Evolutionary conservation across 2,888 invertebrate species (phyloP).

Genomic region (Calameuta idolon): DNA sequence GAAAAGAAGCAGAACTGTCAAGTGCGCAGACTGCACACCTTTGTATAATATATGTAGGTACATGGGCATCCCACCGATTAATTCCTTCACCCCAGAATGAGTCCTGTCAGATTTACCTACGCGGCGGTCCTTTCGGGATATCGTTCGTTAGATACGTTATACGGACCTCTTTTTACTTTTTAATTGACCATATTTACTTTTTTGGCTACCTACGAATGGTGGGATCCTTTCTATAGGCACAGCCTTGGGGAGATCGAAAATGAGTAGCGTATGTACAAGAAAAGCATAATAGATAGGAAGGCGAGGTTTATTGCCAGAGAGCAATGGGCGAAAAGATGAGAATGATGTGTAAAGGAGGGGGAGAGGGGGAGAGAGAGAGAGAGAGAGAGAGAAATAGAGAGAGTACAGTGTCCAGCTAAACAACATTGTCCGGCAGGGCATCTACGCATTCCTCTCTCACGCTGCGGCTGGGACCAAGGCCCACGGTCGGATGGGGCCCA

Average conservation of each 20-base stretch:
- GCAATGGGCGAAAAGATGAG: not conserved
- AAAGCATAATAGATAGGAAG: not conserved
- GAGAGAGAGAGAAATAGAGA: not conserved
- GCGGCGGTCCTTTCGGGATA: not conserved
- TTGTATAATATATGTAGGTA: not conserved
- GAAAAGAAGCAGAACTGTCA: not conserved
- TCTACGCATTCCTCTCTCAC: conserved; percentile 65
- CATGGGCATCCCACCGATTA: not conserved
- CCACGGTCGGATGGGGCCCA: conserved; percentile 42
- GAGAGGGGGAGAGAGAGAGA: not conserved
- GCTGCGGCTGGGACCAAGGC: conserved; percentile 48
- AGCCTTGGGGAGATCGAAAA: not conserved
- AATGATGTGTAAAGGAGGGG: not conserved
- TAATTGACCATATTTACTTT: not conserved
- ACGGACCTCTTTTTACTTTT: not conserved
- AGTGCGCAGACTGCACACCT: not conserved
- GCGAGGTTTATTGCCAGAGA: not conserved
- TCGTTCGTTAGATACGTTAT: not conserved
- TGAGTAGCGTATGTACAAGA: not conserved
- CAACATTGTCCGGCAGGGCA: conserved; percentile 59
- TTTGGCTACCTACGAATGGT: not conserved
- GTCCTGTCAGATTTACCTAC: not conserved
- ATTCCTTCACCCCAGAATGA: not conserved
- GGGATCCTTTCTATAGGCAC: not conserved
- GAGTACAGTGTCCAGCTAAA: not conserved